Base-by-base conservation (phyloP, 2,888 invertebrate species). In the Coleophora flavipennella region DNA sequence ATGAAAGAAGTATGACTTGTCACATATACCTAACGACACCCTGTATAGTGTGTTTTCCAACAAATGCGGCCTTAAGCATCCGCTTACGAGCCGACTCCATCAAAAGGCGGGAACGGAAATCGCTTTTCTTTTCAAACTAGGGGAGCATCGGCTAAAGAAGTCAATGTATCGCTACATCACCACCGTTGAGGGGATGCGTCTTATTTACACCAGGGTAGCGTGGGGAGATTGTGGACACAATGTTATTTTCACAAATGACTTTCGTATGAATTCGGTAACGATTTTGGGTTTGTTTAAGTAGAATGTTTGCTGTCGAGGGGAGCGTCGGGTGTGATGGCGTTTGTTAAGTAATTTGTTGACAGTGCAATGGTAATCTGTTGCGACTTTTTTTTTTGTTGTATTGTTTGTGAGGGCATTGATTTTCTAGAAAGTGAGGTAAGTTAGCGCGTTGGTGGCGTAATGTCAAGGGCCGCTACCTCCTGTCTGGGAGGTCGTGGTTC, bases 131-230 rank as follows among this genome's bases (percentile, higher is more conserved):
- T 50, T 51, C 48, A 43, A 43, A 48, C 37, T 44, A 55, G 54
- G 58, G 54, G 53, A 48, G 53, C 50, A 48, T 32, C 26, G 29
- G 7, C 27, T 56, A 62, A 63, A 57, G 54, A 55, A 73, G 64
- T 69, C 66, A 65, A 70, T 73, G 67, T 66, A 69, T 67, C 58
- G 55, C 48, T 47, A 46, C 44, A 32, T 41, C 46, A 33, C 28
- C 35, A 38, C 35, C 41, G 42, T 29, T 37, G n/a, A 31, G 20
- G 41, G 42, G 40, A 38, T 43, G 42, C 20, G 46, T 46, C 47
- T 53, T 55, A 55, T 53, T 57, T 57, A 57, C 50, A 55, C 56
- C 49, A 39, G 34, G 35, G 34, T 31, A 50, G 36, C 45, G 46
- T 51, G 54, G 57, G 58, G 48, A 38, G 58, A 65, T 60, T 60